Evolutionary conservation across 1,140 invertebrate genomes (phyloP), one percentile per base, ranked within the genome.

Genomic region (Bombus impatiens): DNA sequence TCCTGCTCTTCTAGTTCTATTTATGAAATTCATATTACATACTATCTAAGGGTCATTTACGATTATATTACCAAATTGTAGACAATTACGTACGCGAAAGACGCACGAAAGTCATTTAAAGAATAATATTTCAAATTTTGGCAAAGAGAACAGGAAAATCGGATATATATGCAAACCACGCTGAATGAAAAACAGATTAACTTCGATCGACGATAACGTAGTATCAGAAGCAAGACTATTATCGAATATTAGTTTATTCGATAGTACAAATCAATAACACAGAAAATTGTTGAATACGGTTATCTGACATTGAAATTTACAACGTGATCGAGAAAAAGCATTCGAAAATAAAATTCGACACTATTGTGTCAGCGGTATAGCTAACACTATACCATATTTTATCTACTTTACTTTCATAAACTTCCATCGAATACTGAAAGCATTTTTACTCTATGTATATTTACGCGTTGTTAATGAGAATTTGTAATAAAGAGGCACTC

Each of bases 381-480:
- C 32, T 32, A 8, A 68, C 32, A 2, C 9, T 28, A 28, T 1
- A 25, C 3, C 10, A 12, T 28, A 28, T 40, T 22, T 40, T 71
- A 28, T n/a, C 71, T 74, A n/a, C 40, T n/a, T 22, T 15, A 25
- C n/a, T 32, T 74, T 74, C 35, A 74, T 47, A n/a, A 71, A 71
- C 42, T n/a, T 47, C 42, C n/a, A 47, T 28, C 37, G 25, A 74
- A 47, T n/a, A 28, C 28, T 12, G 59, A 44, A 44, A 42, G 71
- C 22, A 76, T 76, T 76, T 35, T 76, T 35, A 53, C n/a, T 9
- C 25, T 22, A 76, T 53, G 74, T 53, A 35, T 53, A 76, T 76
- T 76, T 47, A 76, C 74, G 1, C 15, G 10, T 35, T 22, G 37
- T 35, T 74, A 18, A 53, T 70, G 53, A 59, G 40, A 35, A 68